Base-by-base conservation (phyloP, 1,140 invertebrate species). In the Drosophila sp. region DNA sequence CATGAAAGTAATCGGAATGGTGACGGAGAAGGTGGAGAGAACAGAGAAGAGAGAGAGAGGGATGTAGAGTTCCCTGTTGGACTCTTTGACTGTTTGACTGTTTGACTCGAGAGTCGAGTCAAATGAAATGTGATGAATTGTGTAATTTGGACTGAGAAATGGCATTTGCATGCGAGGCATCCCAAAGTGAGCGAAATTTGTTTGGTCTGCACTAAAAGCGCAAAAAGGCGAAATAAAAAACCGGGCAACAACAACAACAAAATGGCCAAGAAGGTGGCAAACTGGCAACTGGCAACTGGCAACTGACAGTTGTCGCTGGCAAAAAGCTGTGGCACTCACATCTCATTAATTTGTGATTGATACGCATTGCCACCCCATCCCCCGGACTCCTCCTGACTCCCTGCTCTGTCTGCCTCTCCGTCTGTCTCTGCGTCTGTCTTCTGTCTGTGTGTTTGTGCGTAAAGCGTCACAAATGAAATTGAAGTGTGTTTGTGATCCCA, bases 281-380 rank as follows among this genome's bases (percentile, higher is more conserved):
- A 54, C 62, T 86, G 77, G 73, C 83, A 82, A 89, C 75, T 87
- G 79, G 4, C 21, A 21, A n/a, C n/a, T n/a, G n/a, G n/a, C n/a
- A n/a, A n/a, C n/a, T n/a, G n/a, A 81, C 74, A 80, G 81, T 72
- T 81, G 78, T 58, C 80, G 73, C 54, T 78, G 74, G 53, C 66
- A n/a, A 72, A 81, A 90, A 82, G 78, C 75, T 84, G 80, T 72
- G 72, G 80, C 78, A 90, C 89, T 91, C 89, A 89, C 89, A 91
- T 91, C 89, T 91, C 89, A 91, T 91, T 91, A 91, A 90, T 90
- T 90, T 90, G 89, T 91, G 89, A 87, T 87, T 87, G 83, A 87
- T 87, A 87, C 83, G 83, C 76, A 67, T n/a, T n/a, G n/a, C 75
- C 71, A 16, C 67, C 59, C 40, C 9, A 45, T 21, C n/a, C 29